Percentiles rank a stretch among this genome's conserved stretches.
phyloP scores from a whole-genome alignment of 2,888 invertebrate genomes.

The Catonia carolina region DNA sequence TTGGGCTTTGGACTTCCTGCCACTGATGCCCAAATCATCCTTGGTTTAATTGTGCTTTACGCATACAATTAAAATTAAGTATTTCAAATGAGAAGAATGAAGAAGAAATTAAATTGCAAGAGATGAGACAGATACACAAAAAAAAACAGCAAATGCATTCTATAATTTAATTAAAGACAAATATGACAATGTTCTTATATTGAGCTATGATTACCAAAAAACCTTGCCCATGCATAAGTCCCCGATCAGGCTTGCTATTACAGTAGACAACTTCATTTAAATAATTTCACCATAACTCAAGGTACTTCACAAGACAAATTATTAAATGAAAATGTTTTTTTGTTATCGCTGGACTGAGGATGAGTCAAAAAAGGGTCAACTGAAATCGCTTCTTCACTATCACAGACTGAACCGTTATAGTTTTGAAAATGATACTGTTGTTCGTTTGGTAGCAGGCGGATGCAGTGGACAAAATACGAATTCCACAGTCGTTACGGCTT shows the following conservation, averaged over 20 bases:
- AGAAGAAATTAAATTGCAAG: constrained; percentile 1
- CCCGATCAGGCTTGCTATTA: constrained; percentile 32
- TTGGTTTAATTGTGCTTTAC: constrained; percentile 15
- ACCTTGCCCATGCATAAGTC: constrained; percentile 37
- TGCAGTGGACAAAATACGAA: constrained; percentile 25
- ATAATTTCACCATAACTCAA: constrained; percentile 39
- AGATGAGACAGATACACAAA: constrained; percentile 25
- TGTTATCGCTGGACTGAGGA: constrained; percentile 37
- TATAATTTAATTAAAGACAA: constrained; percentile 28
- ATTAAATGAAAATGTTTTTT: constrained; percentile 31
- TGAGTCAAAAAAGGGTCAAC: constrained; percentile 36
- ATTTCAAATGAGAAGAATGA: constrained; percentile 16
- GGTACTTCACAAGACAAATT: constrained; percentile 35
- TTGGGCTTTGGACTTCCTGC: constrained; percentile 23
- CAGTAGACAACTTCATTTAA: constrained; percentile 37
- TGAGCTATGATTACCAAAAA: constrained; percentile 22
- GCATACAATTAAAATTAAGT: constrained; percentile 17
- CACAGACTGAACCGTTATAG: neutral
- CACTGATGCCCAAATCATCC: too few species aligned
- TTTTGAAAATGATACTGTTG: constrained; percentile 14
- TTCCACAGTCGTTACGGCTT: constrained; percentile 12
- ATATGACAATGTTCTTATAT: neutral
- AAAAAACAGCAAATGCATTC: constrained; percentile 32
- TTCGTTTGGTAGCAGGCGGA: constrained; percentile 22
- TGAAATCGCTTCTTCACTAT: constrained; percentile 35